These are phyloP conservation scores for Holocentrus rufus DNA, from an alignment of 2,797 vertebrate genomes.

Conservation along the genomic window DNA sequence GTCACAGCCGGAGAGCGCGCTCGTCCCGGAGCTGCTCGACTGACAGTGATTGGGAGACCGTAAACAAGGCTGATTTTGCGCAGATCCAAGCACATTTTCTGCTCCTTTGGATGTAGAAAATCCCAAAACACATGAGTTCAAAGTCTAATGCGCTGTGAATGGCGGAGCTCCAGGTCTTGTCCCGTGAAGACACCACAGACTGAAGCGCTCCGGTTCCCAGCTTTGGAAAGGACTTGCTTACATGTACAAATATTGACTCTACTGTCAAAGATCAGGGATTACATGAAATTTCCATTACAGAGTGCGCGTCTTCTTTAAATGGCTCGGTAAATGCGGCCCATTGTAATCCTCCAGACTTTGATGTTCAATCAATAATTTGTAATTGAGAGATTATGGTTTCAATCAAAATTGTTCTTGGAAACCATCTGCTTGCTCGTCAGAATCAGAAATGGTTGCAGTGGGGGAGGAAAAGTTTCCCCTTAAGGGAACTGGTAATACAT, in stretches of 20 bases:
- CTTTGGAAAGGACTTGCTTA: slow-evolving; percentile 1
- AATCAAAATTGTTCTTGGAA: not conserved
- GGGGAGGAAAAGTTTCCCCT: not conserved
- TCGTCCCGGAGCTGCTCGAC: too few relatives aligned
- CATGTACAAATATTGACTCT: not conserved
- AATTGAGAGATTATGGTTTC: slow-evolving; percentile 19
- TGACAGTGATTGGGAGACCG: not conserved
- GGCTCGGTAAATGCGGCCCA: not conserved
- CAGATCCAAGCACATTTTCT: not conserved
- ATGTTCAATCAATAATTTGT: not conserved
- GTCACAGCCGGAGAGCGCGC: too few relatives aligned
- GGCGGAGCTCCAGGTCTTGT: not conserved
- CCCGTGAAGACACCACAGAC: slow-evolving; percentile 9
- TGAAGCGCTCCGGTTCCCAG: slow-evolving; percentile 6
- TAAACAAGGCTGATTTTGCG: not conserved
- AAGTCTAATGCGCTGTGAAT: not conserved
- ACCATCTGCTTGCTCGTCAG: not conserved
- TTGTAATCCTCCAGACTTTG: not conserved
- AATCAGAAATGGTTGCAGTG: not conserved
- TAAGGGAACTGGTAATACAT: not conserved
- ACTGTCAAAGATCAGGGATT: not conserved
- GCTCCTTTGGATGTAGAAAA: not conserved
- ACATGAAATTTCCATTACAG: slow-evolving; percentile 3
- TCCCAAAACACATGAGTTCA: not conserved
- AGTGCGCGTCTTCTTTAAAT: slow-evolving; percentile 21